These are phyloP conservation scores for Alligator mississippiensis DNA, from an alignment of 2,113 vertebrate species.

Conservation along the genomic window DNA sequence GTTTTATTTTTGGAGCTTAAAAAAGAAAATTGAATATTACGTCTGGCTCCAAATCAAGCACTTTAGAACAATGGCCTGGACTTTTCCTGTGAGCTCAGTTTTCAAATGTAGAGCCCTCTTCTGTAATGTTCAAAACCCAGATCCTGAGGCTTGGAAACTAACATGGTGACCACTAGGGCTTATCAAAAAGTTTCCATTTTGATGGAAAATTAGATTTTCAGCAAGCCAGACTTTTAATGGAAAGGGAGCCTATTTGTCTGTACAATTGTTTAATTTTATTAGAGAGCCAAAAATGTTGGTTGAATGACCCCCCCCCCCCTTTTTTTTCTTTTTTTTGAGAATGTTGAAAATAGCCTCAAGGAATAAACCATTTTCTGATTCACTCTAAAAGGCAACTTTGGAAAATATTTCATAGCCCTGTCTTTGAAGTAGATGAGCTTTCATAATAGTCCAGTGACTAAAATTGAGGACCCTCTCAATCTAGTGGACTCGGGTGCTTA, in stretches of 20 bases:
- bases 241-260: not conserved
- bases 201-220: not conserved
- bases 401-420: conserved; percentile 64
- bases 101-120: not conserved
- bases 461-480: no score
- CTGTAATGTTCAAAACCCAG: not conserved
- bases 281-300: no score
- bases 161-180: not conserved
- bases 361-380: conserved; percentile 73
- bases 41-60: no score
- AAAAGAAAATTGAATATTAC: no score
- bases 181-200: not conserved
- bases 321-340: no score
- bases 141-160: not conserved
- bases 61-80: no score
- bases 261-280: no score
- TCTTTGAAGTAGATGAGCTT: conserved; percentile 40
- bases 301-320: no score
- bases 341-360: conserved; percentile 74
- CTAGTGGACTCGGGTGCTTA: no score
- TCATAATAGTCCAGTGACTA: no score
- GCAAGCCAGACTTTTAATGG: not conserved
- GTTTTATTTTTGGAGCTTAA: no score
- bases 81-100: not conserved
- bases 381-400: conserved; percentile 72